phyloP scores from a whole-genome alignment of 1,140 invertebrate species.

The Lepidurus packardi region DNA sequence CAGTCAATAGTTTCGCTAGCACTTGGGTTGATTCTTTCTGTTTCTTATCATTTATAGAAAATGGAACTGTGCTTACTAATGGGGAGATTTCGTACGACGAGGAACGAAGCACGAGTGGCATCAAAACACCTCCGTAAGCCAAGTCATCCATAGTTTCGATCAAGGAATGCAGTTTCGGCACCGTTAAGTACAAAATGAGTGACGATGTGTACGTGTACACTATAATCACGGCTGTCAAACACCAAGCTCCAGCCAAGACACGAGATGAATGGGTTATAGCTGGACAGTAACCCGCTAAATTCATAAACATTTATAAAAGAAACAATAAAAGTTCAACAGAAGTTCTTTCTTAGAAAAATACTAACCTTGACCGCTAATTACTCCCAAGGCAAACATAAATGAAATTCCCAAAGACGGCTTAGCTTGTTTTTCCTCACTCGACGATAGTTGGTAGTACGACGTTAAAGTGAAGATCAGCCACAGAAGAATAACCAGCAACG shows the following conservation, averaged over 20 bases:
- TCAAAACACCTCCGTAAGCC: background rate
- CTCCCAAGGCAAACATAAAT: slow-evolving; percentile 22
- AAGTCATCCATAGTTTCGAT: slow-evolving; percentile 23
- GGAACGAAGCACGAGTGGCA: background rate
- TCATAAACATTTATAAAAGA: background rate
- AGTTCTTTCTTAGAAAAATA: background rate
- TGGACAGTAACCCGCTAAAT: slow-evolving; percentile 26
- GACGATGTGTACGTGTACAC: slow-evolving; percentile 17
- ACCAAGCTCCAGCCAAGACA: slow-evolving; percentile 23
- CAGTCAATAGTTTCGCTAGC: background rate
- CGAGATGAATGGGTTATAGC: slow-evolving; percentile 20
- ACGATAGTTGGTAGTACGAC: slow-evolving; percentile 22
- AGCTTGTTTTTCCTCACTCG: background rate
- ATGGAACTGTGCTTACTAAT: background rate
- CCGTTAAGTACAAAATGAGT: slow-evolving; percentile 24
- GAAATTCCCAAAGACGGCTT: slow-evolving; percentile 26
- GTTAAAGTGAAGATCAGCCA: slow-evolving; percentile 30
- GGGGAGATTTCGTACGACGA: background rate
- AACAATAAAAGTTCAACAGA: background rate
- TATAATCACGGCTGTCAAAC: slow-evolving; percentile 16
- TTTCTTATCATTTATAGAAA: background rate
- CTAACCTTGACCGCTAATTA: slow-evolving; percentile 31
- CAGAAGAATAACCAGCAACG: slow-evolving; percentile 30
- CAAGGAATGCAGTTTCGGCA: slow-evolving; percentile 16
- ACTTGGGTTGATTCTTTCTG: background rate